Evolutionary conservation across 2,113 vertebrate species (phyloP).

Genomic region (Pan paniscus): DNA sequence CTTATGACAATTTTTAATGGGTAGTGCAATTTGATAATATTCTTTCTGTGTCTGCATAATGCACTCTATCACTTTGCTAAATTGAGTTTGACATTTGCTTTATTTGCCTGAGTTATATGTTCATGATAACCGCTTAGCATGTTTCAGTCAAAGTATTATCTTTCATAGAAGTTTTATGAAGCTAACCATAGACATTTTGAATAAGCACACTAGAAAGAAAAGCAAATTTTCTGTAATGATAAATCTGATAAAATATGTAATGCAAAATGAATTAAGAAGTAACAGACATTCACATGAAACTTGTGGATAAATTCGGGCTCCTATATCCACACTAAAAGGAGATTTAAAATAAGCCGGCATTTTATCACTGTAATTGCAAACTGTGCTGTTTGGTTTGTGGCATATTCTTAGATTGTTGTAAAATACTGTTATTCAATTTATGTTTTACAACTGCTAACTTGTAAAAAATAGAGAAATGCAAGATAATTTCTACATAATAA

Average conservation of each 20-base stretch:
- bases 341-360: neutral
- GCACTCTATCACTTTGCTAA: neutral
- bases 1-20: slow-evolving; percentile 19
- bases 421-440: slow-evolving; percentile 40
- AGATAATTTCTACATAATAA: slow-evolving; percentile 1
- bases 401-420: slow-evolving; percentile 36
- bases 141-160: neutral
- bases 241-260: slow-evolving; percentile 64
- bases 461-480: slow-evolving; percentile 52
- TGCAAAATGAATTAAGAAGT: slow-evolving; percentile 55
- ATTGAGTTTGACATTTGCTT: neutral
- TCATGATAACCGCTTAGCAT: neutral
- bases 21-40: neutral
- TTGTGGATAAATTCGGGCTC: neutral
- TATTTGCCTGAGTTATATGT: neutral
- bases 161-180: neutral
- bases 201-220: neutral
- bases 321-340: neutral
- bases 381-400: neutral
- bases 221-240: slow-evolving; percentile 15
- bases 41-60: neutral
- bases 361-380: slow-evolving; percentile 57
- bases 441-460: slow-evolving; percentile 49
- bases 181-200: neutral
- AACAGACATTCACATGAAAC: neutral